Base-by-base conservation (phyloP, 1,140 invertebrate genomes). In the Mylabris phalerata region DNA sequence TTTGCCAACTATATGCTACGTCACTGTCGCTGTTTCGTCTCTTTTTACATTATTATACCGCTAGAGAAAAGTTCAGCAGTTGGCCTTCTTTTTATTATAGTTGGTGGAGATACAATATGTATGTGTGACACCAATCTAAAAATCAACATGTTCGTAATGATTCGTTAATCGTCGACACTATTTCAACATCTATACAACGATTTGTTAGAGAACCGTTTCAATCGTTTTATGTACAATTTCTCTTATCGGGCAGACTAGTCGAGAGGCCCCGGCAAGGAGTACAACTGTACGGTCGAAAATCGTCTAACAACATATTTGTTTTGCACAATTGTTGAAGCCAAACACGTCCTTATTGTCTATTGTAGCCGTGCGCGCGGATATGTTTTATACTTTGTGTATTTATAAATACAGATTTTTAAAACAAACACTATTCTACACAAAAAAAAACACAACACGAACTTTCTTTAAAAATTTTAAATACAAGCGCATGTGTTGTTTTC, bases 221-320 rank as follows among this genome's bases (percentile, higher is more conserved):
- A 32, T 32, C 32, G 4, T 32, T 4, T 32, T 32, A 32, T 32
- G 38, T 32, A 32, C 32, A 32, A 57, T 66, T 70, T 70, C 65
- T 68, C 66, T 71, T 73, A 71, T 71, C 69, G 67, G 4, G 2
- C 32, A 32, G 32, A 32, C 59, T 44, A 59, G 58, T 48, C 50
- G 48, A 26, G 70, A 59, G 68, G 68, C 68, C 68, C 68, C 62
- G 67, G 65, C 67, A 69, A 64, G 69, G 70, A 58, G 62, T 7
- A 32, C 32, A 32, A 46, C 58, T 48, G 38, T 69, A 67, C 43
- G 63, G 64, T 60, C 60, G 61, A 67, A 5, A 63, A 61, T 71
- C 55, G 65, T 65, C 52, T 43, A 60, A 7, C 42, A 32, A 32
- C 50, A 50, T 39, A 19, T 11, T 4, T 50, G 47, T 50, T 55